A percentile compares a stretch with the other conserved stretches of the same genome.
These are phyloP conservation scores for Coregonus sp. DNA, from an alignment of 2,797 vertebrate species.

Conservation along the genomic window DNA sequence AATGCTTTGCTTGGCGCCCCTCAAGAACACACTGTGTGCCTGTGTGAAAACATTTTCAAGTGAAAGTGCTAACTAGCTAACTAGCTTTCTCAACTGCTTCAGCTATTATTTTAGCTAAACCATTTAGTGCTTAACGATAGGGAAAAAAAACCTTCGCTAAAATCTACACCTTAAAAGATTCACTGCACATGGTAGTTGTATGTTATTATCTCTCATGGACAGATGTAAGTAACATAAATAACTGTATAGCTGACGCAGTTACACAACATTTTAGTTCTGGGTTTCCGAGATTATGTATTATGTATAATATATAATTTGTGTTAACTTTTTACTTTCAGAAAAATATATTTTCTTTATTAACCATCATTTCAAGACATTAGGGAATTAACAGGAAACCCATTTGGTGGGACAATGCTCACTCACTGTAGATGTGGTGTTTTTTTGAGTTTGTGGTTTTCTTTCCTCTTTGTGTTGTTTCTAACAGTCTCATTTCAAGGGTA, in stretches of 20 bases:
- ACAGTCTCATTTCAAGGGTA: slow-evolving; percentile 61
- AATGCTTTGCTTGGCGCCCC: slow-evolving; percentile 35
- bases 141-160: not conserved
- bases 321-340: not conserved
- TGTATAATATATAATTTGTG: not conserved
- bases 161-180: not conserved
- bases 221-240: not conserved
- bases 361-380: not conserved
- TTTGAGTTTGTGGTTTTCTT: slow-evolving; percentile 55
- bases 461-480: slow-evolving; percentile 67
- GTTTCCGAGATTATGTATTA: not conserved
- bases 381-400: too few species aligned
- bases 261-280: not conserved
- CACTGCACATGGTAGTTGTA: not conserved
- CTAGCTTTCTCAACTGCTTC: slow-evolving; percentile 29
- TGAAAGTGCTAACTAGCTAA: slow-evolving; percentile 24
- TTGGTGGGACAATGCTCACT: not conserved
- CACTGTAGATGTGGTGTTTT: slow-evolving; percentile 26
- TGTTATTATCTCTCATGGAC: not conserved
- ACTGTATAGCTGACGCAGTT: not conserved
- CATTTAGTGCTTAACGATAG: not conserved
- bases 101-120: not conserved
- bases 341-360: not conserved
- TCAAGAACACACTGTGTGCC: slow-evolving; percentile 26
- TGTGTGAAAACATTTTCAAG: slow-evolving; percentile 35